phyloP scores from a whole-genome alignment of 1,140 invertebrate genomes.

The Drosophila sturtevanti region DNA sequence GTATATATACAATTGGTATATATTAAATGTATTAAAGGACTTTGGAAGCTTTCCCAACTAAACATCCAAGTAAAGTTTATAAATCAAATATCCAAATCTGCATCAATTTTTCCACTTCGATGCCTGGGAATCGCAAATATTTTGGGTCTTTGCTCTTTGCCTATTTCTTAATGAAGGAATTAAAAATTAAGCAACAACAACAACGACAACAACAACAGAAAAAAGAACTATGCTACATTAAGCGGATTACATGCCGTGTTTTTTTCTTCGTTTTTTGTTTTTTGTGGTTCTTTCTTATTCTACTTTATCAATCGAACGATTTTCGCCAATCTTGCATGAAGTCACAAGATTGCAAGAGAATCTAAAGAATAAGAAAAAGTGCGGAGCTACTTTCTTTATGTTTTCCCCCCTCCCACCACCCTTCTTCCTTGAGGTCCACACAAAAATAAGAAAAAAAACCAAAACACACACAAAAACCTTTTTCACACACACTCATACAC shows the following conservation, averaged over 20 bases:
- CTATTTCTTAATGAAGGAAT: constrained; percentile 13
- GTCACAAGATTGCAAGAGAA: constrained; percentile 31
- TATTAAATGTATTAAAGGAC: no score
- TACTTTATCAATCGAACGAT: constrained; percentile 11
- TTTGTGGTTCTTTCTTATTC: neutral
- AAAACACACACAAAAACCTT: neutral
- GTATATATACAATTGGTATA: no score
- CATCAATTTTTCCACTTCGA: constrained; percentile 26
- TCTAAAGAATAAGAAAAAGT: constrained; percentile 10
- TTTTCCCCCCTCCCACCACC: no score
- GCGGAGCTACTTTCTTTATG: constrained; percentile 24
- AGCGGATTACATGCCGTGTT: constrained; percentile 16
- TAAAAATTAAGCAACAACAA: neutral
- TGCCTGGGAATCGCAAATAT: constrained; percentile 16
- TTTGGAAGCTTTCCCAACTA: neutral
- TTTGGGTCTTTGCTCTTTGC: constrained; percentile 14
- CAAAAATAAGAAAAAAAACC: no score
- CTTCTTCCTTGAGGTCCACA: neutral
- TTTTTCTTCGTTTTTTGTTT: neutral
- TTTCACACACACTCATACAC: constrained; percentile 23
- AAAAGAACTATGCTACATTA: neutral
- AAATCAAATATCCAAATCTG: no score
- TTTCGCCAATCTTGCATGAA: constrained; percentile 41
- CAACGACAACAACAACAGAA: no score
- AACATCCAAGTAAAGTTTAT: neutral